phyloP scores from a whole-genome alignment of 1,140 invertebrate species.

The Scaptomyza pallida region DNA sequence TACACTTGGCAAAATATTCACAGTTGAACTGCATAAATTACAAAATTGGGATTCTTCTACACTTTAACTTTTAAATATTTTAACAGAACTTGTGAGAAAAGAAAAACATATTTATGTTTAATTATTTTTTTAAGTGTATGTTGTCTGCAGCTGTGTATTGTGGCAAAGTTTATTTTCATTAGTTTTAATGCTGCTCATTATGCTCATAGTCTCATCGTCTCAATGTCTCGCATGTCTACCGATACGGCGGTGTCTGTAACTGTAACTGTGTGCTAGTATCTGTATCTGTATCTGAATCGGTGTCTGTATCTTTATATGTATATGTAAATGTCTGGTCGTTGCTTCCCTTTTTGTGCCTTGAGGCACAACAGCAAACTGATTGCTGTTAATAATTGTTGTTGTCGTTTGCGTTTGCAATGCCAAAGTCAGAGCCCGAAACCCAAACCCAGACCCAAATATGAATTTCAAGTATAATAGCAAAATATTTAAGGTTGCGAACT shows the following conservation, averaged over 20 bases:
- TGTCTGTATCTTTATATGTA: constrained; percentile 25
- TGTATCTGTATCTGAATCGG: constrained; percentile 12
- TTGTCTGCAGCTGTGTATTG: constrained; percentile 57
- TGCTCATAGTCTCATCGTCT: constrained; percentile 51
- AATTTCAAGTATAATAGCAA: not conserved
- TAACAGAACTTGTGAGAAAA: no score
- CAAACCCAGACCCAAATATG: not conserved
- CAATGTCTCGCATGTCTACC: constrained; percentile 42
- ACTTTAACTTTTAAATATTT: no score
- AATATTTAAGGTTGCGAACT: not conserved
- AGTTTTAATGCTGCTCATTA: constrained; percentile 80
- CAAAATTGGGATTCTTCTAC: no score
- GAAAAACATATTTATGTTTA: no score
- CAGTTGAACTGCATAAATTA: no score
- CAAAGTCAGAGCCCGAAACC: not conserved
- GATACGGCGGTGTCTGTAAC: constrained; percentile 20
- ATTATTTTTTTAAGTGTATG: not conserved
- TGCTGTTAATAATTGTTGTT: constrained; percentile 53
- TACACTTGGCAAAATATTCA: not conserved
- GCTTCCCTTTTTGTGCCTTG: constrained; percentile 18
- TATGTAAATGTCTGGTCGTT: constrained; percentile 34
- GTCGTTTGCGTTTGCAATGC: not conserved
- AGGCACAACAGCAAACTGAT: constrained; percentile 48
- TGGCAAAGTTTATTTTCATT: constrained; percentile 80
- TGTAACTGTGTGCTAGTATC: constrained; percentile 1